These are phyloP conservation scores for Oncorhynchus keta DNA, from an alignment of 2,113 vertebrate species.

Conservation along the genomic window DNA sequence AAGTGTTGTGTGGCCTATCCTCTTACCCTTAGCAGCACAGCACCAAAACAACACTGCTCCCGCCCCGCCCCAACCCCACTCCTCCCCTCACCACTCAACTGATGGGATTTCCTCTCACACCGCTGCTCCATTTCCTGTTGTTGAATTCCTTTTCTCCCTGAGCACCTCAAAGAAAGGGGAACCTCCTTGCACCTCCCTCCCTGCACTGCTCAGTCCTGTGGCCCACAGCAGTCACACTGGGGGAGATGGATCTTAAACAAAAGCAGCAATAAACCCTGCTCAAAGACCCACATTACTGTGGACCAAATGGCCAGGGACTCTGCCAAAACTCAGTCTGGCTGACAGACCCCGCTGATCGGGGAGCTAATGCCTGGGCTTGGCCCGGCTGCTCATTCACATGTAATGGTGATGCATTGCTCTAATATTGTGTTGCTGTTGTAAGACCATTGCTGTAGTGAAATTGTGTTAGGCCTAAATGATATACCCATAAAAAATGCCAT, in stretches of 20 bases:
- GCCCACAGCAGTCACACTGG: constrained; percentile 30
- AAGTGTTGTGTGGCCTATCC: constrained; percentile 5
- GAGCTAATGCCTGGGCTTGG: constrained; percentile 28
- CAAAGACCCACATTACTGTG: constrained; percentile 55
- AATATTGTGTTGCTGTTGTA: constrained; percentile 13
- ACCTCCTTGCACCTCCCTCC: constrained; percentile 25
- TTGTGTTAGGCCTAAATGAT: not conserved
- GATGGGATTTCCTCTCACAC: constrained; percentile 61
- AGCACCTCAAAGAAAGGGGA: constrained; percentile 52
- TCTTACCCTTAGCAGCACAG: constrained; percentile 32
- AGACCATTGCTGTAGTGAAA: not conserved
- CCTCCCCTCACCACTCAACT: not conserved
- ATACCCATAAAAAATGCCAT: not conserved
- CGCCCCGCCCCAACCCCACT: not conserved
- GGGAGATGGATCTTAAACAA: constrained; percentile 49
- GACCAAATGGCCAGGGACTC: constrained; percentile 36
- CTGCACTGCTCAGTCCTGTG: not conserved
- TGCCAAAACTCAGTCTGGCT: constrained; percentile 48
- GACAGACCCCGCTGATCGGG: constrained; percentile 34
- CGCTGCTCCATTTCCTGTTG: constrained; percentile 73
- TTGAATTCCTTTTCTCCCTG: constrained; percentile 67
- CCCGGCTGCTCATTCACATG: not conserved
- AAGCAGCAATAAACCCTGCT: constrained; percentile 42
- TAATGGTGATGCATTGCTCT: not conserved
- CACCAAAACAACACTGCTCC: constrained; percentile 4